Percentiles rank a stretch among this genome's conserved stretches.
Conservation (phyloP, 2,888 invertebrate species). For the Aphidoletes aphidimyza region DNA sequence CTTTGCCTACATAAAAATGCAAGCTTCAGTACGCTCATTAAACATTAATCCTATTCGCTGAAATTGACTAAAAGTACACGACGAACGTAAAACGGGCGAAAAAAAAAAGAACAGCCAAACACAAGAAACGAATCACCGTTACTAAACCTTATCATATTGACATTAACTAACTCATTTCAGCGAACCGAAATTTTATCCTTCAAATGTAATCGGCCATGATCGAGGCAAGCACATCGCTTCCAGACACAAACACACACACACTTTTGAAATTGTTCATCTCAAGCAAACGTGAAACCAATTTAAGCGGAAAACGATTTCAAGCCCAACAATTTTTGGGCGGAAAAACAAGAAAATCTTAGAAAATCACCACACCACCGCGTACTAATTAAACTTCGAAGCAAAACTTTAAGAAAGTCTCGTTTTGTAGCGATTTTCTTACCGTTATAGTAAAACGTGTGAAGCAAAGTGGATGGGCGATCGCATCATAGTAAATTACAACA, state of each 20-base stretch:
- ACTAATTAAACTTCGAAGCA: slow-evolving; percentile 21
- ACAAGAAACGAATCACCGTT: slow-evolving; percentile 7
- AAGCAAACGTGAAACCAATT: not conserved
- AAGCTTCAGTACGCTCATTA: not conserved
- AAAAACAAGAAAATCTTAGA: not conserved
- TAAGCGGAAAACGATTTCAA: not conserved
- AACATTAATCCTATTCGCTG: not conserved
- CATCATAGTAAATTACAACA: too few species aligned
- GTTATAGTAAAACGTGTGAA: too few species aligned
- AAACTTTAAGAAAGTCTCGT: not conserved
- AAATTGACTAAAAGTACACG: too few species aligned
- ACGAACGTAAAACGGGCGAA: not conserved
- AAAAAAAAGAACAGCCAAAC: not conserved
- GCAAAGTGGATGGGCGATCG: too few species aligned
- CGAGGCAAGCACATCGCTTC: not conserved
- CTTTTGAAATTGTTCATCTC: not conserved
- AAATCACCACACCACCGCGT: slow-evolving; percentile 25
- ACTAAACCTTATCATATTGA: slow-evolving; percentile 38
- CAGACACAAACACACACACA: not conserved
- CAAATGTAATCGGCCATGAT: not conserved
- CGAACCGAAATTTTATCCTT: not conserved
- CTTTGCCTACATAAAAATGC: not conserved
- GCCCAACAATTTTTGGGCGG: not conserved
- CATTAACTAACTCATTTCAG: not conserved
- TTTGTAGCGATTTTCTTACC: not conserved